Evolutionary conservation across 2,888 invertebrate species (phyloP).

Genomic region (Zhengitettix transpicula): DNA sequence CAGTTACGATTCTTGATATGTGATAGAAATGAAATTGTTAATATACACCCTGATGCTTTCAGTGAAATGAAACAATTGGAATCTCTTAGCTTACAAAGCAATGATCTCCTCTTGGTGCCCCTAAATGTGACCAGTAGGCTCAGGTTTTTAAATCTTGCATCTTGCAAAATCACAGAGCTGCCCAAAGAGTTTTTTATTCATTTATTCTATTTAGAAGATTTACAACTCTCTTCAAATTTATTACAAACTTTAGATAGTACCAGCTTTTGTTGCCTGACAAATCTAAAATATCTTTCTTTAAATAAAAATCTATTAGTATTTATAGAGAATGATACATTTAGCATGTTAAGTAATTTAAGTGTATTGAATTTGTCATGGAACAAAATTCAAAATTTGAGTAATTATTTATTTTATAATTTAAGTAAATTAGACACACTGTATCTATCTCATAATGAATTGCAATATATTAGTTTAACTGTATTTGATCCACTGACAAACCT

Average conservation of each 20-base stretch:
- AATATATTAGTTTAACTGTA: neutral
- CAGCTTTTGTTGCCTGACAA: neutral
- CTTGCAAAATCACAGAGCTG: no score
- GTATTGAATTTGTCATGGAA: conserved; percentile 6
- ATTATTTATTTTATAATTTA: conserved; percentile 1
- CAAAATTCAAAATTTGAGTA: neutral
- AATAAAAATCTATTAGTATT: neutral
- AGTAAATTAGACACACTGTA: neutral
- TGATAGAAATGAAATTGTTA: conserved; percentile 1
- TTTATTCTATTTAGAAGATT: no score
- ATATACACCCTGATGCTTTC: conserved; percentile 4
- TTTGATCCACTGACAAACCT: neutral
- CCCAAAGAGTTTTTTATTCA: no score
- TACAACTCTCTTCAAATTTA: neutral
- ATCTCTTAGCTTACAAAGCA: conserved; percentile 3
- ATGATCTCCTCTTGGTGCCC: neutral
- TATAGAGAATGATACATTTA: neutral
- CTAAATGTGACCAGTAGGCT: no score
- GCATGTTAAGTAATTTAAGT: neutral
- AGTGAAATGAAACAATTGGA: conserved; percentile 2
- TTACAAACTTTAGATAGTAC: neutral
- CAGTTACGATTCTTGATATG: no score
- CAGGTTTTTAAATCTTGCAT: no score
- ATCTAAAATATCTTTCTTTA: neutral
- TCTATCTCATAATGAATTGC: conserved; percentile 4